phyloP scores from a whole-genome alignment of 1,140 invertebrate species.

The Tetramorium simillimum region DNA sequence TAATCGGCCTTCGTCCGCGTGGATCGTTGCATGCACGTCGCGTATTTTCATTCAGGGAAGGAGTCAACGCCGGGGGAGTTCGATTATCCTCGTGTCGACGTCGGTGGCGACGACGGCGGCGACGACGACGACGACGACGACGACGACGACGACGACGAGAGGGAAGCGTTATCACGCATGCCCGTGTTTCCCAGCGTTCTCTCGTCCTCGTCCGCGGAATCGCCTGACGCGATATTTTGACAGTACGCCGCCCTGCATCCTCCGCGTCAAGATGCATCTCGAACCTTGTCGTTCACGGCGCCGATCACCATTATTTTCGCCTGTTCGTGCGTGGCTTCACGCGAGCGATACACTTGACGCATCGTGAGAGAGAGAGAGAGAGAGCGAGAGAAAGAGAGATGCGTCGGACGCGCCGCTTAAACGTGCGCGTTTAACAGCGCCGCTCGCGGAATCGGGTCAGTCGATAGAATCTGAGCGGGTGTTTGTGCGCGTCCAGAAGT shows the following conservation, averaged over 20 bases:
- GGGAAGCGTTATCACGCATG: constrained; percentile 77
- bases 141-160: constrained; percentile 3
- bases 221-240: constrained; percentile 76
- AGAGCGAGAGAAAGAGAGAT: background rate
- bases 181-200: constrained; percentile 60
- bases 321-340: background rate
- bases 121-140: constrained; percentile 22
- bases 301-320: background rate
- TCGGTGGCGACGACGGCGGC: too few relatives aligned
- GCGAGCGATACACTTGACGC: background rate
- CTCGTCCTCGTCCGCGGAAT: constrained; percentile 44
- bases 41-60: constrained; percentile 48
- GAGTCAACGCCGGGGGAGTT: constrained; percentile 50
- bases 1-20: background rate
- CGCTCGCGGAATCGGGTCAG: constrained; percentile 75
- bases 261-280: constrained; percentile 54
- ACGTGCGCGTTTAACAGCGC: constrained; percentile 50
- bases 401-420: constrained; percentile 20
- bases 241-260: constrained; percentile 79
- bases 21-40: background rate
- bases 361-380: background rate
- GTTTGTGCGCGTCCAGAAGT: constrained; percentile 52
- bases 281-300: background rate
- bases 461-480: constrained; percentile 71
- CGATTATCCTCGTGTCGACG: constrained; percentile 61